Conservation (phyloP, 2,888 invertebrate species). For the Noctua janthina region DNA sequence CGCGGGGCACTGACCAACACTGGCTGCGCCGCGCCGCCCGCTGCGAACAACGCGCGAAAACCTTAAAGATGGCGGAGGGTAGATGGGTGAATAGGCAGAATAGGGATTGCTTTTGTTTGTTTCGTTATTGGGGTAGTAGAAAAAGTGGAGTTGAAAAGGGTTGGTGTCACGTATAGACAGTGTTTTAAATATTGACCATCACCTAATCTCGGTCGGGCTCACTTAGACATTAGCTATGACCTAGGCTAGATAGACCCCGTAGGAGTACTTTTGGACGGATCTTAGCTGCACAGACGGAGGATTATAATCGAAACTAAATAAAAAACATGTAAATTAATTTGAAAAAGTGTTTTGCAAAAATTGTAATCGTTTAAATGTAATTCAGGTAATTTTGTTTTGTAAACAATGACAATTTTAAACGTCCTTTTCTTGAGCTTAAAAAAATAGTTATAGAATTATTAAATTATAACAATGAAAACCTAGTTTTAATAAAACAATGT, state of each 20-base stretch:
- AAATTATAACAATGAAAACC: not conserved
- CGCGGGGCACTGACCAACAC: conserved; percentile 86
- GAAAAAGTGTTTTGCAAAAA: not conserved
- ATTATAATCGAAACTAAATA: not conserved
- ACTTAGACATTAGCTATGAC: not conserved
- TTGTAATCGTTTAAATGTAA: not conserved
- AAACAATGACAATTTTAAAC: not conserved
- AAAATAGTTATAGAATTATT: not conserved
- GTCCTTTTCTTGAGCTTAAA: not conserved
- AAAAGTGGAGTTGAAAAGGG: not conserved
- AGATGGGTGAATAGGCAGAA: conserved; percentile 73
- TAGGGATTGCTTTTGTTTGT: conserved; percentile 33
- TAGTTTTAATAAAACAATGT: not conserved
- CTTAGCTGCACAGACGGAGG: not conserved
- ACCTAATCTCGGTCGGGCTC: not conserved
- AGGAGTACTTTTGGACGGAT: not conserved
- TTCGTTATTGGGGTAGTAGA: conserved; percentile 12
- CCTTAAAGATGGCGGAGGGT: conserved; percentile 70
- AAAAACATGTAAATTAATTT: not conserved
- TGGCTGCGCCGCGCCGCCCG: conserved; percentile 77
- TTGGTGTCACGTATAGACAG: not conserved
- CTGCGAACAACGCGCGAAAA: conserved; percentile 77
- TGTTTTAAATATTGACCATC: not conserved
- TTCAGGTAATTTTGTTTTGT: not conserved
- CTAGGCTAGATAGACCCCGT: not conserved